Evolutionary conservation across 1,140 invertebrate species (phyloP), one percentile per base, ranked within the genome.

Genomic region (Ganaspis sp.): DNA sequence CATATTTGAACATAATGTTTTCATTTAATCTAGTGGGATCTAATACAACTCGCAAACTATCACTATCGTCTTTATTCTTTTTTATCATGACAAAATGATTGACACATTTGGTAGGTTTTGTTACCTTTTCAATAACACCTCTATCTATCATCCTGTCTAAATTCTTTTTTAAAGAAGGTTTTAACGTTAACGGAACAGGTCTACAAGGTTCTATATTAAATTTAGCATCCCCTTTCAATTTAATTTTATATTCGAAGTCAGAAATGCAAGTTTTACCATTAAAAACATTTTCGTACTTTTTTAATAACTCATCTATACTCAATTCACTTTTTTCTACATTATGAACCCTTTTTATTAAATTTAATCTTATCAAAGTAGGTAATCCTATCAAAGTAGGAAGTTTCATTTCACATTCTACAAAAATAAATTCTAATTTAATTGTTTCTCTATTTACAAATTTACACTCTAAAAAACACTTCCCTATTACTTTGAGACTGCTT

Each of bases 51-150:
- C 49, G 15, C 5, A 53, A n/a, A 6, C 1, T 19, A 11, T 1
- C 15, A 17, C 12, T 17, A 17, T 53, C 15, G 1, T 53, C 87
- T 83, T 90, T 87, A 21, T 81, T 45, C 77, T 92, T 92, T n/a
- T 82, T 84, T 4, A 91, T 89, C 11, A 87, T 76, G 4, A 92
- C 84, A 54, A 91, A 84, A 8, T 89, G 89, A n/a, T 87, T 79
- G 19, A 86, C 87, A 89, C 90, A 92, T 23, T 85, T 81, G 1
- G 85, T 84, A 8, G 82, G 80, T 69, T 83, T 76, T 26, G 82
- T 78, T 15, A 86, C 85, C 69, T 69, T 79, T 69, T 81, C 82
- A 34, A 88, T 90, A 38, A 89, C 79, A 15, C 72, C 81, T 45
- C 71, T 17, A 26, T 70, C 58, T 53, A 76, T 23, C 74, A 88